These are phyloP conservation scores for Falco concolor DNA, from an alignment of 2,797 vertebrate genomes.

Conservation along the genomic window DNA sequence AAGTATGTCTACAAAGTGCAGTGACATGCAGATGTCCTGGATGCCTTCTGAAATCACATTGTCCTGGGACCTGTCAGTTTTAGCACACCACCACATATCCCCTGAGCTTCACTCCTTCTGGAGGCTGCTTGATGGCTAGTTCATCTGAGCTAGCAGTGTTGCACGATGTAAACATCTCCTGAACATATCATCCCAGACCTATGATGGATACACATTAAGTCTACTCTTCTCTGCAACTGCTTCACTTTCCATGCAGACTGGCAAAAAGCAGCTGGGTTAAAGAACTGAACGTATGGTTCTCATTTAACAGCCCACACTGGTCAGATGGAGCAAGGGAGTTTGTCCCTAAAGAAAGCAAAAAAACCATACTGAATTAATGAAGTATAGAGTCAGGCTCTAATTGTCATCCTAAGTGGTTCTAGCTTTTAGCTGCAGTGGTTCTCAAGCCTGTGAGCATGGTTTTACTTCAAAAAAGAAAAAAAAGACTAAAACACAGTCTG, in stretches of 20 bases:
- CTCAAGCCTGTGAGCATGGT: not conserved
- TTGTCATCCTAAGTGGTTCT: not conserved
- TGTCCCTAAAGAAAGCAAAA: not conserved
- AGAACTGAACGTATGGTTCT: not conserved
- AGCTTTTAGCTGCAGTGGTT: not conserved
- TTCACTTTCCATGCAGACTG: not conserved
- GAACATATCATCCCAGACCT: not conserved
- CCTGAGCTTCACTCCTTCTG: not conserved
- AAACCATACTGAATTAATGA: not conserved
- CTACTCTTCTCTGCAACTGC: not conserved
- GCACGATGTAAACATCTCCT: not conserved
- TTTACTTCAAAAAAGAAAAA: not conserved
- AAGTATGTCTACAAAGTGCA: not conserved
- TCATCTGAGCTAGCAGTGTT: not conserved
- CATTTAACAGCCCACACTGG: not conserved
- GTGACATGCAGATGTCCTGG: not conserved
- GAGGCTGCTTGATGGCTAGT: not conserved
- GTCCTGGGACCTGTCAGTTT: not conserved
- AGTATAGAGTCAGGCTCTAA: not conserved
- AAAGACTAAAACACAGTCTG: not conserved
- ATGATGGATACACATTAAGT: accelerated
- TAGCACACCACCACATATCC: not conserved
- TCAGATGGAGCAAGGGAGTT: not conserved
- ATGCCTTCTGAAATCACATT: not conserved
- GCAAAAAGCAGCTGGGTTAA: not conserved